Base-by-base conservation (phyloP, 2,113 vertebrate genomes). In the Charadrius vociferus region DNA sequence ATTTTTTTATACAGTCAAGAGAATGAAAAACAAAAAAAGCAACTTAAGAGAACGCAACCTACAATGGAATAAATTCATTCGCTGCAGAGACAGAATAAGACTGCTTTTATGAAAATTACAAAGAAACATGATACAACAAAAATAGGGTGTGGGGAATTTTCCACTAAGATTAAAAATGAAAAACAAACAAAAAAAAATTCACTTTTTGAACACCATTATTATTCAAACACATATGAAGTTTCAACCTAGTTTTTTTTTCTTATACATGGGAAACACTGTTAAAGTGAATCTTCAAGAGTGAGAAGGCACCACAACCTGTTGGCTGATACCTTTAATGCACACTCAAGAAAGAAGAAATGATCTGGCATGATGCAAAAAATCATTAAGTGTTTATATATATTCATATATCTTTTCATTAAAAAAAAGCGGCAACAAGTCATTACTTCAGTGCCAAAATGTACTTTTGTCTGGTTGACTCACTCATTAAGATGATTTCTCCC, bases 41-140 rank as follows among this genome's bases (percentile, higher is more conserved):
- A 81, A 86, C 91, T 88, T 81, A 96, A 95, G 88, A 97, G 95
- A 98, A 97, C 39, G 49, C 96, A 95, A 97, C 96, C 97, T 96
- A 98, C 81, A 88, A 91, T 30, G 90, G 96, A 97, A 97, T 97
- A 98, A 97, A 98, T 88, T 98, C 96, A 95, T 98, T 96, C 39
- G 93, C 97, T 96, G 95, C 81, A 91, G 93, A 94, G 52, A 95
- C 83, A 91, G 81, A 80, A 7, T 74, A 95, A 94, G 97, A 97
- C 96, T 88, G 93, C 92, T 72, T 86, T 59, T 94, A 86, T 95
- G 83, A 94, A 96, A 97, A 94, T 97, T 92, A 97, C 96, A 91
- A 91, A 88, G 86, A 72, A 91, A 97, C 88, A 90, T 84, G 73
- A 86, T 81, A 91, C 92, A 79, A 88, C 75, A 55, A 80, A 96